phyloP scores from a whole-genome alignment of 53 echinoderm and acorn worm species.

The Glandiceps talaboti region DNA sequence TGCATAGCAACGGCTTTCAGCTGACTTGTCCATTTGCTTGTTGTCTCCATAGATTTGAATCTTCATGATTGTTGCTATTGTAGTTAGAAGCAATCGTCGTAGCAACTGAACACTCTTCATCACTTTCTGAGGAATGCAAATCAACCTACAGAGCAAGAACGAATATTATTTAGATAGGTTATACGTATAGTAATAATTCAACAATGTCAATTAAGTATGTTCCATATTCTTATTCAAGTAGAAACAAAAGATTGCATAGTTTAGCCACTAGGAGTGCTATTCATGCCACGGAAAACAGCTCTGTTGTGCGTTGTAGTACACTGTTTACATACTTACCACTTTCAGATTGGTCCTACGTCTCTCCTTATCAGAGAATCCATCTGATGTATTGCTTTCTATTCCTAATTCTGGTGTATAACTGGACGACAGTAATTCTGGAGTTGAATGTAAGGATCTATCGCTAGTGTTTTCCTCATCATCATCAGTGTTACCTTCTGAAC shows the following conservation, averaged over 20 bases:
- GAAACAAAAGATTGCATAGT: no score
- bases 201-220: no score
- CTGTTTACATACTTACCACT: not conserved
- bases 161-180: no score
- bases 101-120: not conserved
- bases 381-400: constrained; percentile 52
- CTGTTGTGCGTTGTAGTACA: no score
- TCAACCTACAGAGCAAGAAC: not conserved
- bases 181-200: no score
- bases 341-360: not conserved
- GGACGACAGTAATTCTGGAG: constrained; percentile 17
- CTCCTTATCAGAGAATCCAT: constrained; percentile 92
- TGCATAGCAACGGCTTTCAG: constrained; percentile 1
- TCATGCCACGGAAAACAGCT: no score
- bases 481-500: constrained; percentile 42
- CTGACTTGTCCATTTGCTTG: not conserved
- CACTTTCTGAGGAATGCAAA: not conserved
- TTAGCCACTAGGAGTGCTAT: no score
- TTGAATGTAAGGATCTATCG: constrained; percentile 48
- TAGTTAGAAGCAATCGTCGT: not conserved
- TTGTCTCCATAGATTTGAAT: not conserved
- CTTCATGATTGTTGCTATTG: not conserved
- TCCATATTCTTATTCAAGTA: no score
- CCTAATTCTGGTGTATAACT: constrained; percentile 32
- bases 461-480: constrained; percentile 71